Percentiles rank a stretch among this genome's conserved stretches.
These are phyloP conservation scores for Ophioninae sp. DNA, from an alignment of 2,888 invertebrate species.

Conservation along the genomic window DNA sequence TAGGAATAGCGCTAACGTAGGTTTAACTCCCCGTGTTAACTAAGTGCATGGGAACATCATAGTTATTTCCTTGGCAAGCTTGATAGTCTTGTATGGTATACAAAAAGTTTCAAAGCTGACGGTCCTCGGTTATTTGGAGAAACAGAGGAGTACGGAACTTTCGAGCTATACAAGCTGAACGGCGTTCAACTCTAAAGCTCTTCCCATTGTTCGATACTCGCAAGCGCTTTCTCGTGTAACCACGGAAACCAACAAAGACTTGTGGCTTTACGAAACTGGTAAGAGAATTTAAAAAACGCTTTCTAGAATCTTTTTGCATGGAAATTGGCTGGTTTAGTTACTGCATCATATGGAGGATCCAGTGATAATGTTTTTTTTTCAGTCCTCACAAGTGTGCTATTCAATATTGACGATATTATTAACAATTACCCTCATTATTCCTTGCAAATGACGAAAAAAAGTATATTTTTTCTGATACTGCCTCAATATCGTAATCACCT, in stretches of 20 bases:
- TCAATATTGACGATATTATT: too few relatives aligned
- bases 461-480: too few relatives aligned
- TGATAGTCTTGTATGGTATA: constrained; percentile 18
- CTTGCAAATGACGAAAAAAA: too few relatives aligned
- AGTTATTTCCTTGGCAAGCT: constrained; percentile 46
- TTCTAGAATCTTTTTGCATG: neutral
- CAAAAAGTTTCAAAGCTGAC: constrained; percentile 33
- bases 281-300: neutral
- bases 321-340: constrained; percentile 3
- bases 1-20: constrained; percentile 21
- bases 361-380: too few relatives aligned
- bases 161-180: constrained; percentile 35
- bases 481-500: too few relatives aligned
- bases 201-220: constrained; percentile 35
- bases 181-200: constrained; percentile 45
- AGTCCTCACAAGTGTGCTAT: too few relatives aligned
- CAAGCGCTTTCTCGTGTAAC: constrained; percentile 24
- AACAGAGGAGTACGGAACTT: constrained; percentile 28
- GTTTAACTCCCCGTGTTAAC: constrained; percentile 32
- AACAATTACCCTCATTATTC: too few relatives aligned
- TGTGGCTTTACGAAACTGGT: constrained; percentile 38
- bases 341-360: too few relatives aligned
- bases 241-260: constrained; percentile 32
- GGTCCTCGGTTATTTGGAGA: constrained; percentile 17
- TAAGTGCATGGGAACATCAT: constrained; percentile 20